Evolutionary conservation across 2,113 vertebrate species (phyloP).

Genomic region (Peromyscus leucopus): DNA sequence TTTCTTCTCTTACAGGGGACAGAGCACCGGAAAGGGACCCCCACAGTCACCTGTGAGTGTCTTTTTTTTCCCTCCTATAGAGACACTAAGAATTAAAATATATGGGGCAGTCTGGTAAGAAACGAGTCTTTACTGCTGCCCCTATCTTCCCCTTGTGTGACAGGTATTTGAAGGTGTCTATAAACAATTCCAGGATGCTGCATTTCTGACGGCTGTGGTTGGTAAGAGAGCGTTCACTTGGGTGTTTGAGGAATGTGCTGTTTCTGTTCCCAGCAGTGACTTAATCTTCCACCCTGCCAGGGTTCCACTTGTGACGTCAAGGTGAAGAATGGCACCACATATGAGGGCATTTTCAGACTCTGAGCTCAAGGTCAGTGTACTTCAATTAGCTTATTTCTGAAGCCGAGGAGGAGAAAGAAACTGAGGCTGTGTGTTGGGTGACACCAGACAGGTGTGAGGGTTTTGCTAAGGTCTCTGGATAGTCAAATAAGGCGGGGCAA

Average conservation of each 20-base stretch:
- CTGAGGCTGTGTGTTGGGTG: not conserved
- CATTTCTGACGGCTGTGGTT: conserved; percentile 96
- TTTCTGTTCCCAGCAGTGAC: not conserved
- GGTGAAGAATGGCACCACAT: conserved; percentile 94
- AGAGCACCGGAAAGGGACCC: conserved; percentile 91
- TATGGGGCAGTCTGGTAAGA: not conserved
- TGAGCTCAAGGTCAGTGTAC: conserved; percentile 92
- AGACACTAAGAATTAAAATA: not conserved
- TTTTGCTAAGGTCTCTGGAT: not conserved
- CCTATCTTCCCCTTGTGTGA: not conserved
- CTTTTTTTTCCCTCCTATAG: not conserved
- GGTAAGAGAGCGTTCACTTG: conserved; percentile 86
- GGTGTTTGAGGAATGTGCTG: not conserved
- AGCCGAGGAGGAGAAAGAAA: not conserved
- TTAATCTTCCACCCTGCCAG: conserved; percentile 76
- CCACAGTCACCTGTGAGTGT: conserved; percentile 89
- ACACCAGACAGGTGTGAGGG: not conserved
- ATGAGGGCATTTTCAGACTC: conserved; percentile 95
- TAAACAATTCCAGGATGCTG: conserved; percentile 94
- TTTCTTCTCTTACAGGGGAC: conserved; percentile 84
- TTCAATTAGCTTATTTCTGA: not conserved
- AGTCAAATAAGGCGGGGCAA: not conserved
- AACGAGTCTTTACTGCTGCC: not conserved
- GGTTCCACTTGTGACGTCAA: conserved; percentile 95
- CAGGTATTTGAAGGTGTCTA: conserved; percentile 95